phyloP scores from a whole-genome alignment of 2,113 vertebrate species.

The Cebidichthys violaceus region DNA sequence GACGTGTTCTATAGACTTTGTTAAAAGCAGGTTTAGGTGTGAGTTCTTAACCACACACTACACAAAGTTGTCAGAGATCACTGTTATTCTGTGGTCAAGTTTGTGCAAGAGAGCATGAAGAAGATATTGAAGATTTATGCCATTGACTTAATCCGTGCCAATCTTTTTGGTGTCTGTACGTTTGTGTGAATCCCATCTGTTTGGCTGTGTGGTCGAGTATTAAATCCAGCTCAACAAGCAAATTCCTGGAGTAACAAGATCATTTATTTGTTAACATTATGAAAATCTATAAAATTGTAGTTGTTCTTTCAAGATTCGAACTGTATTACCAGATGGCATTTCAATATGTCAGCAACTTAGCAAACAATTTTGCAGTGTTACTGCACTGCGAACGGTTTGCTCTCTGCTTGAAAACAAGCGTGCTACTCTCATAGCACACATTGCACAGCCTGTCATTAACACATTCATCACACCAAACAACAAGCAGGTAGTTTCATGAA shows the following conservation, averaged over 20 bases:
- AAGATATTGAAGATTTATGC: background rate
- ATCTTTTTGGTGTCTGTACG: background rate
- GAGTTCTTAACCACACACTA: background rate
- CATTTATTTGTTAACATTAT: background rate
- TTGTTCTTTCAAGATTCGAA: background rate
- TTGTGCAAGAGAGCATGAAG: background rate
- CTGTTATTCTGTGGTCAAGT: background rate
- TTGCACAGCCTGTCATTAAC: background rate
- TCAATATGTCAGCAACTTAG: background rate
- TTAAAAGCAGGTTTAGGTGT: slow-evolving; percentile 3
- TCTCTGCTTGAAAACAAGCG: background rate
- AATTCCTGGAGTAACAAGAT: background rate
- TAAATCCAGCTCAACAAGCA: background rate
- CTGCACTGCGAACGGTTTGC: background rate
- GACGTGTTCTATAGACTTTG: background rate
- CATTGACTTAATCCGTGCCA: background rate
- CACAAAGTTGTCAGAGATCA: background rate
- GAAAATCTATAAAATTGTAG: background rate
- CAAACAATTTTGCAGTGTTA: background rate
- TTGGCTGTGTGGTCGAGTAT: too few species aligned
- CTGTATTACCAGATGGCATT: background rate
- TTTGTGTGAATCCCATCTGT: background rate
- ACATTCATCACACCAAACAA: slow-evolving; percentile 16
- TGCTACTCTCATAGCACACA: background rate
- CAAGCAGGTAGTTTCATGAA: background rate